These are phyloP conservation scores for Lasioglossum marginatum DNA, from an alignment of 2,888 invertebrate genomes.

Conservation along the genomic window DNA sequence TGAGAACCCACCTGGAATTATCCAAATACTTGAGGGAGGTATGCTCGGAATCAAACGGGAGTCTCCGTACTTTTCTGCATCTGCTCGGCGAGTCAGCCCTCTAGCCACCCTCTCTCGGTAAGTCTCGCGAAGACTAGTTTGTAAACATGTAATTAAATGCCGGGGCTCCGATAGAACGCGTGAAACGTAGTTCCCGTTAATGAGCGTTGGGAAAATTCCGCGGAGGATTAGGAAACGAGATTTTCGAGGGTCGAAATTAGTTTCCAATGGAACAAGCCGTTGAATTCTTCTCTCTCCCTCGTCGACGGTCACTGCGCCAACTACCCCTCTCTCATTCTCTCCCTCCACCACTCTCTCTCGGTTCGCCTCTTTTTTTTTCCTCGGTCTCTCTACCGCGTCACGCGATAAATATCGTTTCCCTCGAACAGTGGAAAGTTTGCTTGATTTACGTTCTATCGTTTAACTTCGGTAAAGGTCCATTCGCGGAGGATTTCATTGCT, in stretches of 20 bases:
- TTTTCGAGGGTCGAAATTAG: constrained; percentile 30
- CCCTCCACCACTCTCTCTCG: not conserved
- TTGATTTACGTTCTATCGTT: constrained; percentile 51
- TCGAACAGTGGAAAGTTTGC: constrained; percentile 27
- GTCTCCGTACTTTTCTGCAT: not conserved
- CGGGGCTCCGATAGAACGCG: constrained; percentile 7
- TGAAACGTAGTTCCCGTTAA: constrained; percentile 33
- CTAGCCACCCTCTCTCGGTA: constrained; percentile 1
- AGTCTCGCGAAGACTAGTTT: constrained; percentile 32
- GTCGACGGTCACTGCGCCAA: not conserved
- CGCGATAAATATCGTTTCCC: constrained; percentile 43
- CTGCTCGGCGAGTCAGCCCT: not conserved
- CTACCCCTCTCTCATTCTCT: not conserved
- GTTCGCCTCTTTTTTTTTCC: not conserved
- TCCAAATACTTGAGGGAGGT: not conserved
- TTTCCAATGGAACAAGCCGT: constrained; percentile 20
- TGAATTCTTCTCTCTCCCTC: not conserved
- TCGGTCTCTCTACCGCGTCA: not conserved
- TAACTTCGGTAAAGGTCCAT: constrained; percentile 52
- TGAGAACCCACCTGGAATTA: not conserved
- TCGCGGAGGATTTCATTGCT: constrained; percentile 56
- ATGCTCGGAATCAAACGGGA: not conserved
- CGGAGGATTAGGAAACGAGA: constrained; percentile 37
- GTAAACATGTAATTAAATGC: constrained; percentile 45
- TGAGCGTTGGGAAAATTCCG: constrained; percentile 16